Evolutionary conservation across 1,140 invertebrate species (phyloP), one percentile per base, ranked within the genome.

Genomic region (Drosophila bipectinata): DNA sequence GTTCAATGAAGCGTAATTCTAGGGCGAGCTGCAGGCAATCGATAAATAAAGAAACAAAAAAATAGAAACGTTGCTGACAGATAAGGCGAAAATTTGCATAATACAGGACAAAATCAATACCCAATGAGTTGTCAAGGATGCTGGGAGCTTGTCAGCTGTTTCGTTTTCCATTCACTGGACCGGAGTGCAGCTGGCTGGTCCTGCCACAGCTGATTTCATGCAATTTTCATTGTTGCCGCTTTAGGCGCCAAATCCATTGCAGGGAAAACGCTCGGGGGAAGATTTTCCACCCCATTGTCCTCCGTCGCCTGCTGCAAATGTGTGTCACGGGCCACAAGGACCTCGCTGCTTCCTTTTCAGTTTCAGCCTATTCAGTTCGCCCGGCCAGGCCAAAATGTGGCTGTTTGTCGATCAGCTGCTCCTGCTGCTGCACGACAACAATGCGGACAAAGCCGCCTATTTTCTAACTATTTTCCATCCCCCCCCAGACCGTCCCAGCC

Each of bases 291-390:
- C 59, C 75, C 48, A 69, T 80, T 80, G 60, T 78, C 58, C 56
- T 28, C 34, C 32, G 45, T 18, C 37, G 41, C 56, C 64, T 54
- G 54, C 54, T 58, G 61, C 71, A 72, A 76, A 85, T 88, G 59
- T 87, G 75, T 87, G 82, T 87, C 82, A 87, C 82, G 82, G 82
- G 82, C 78, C 75, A 78, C 24, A 24, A 47, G 45, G 26, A 48
- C 30, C 48, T 24, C 24, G 52, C 37, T 10, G 54, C 39, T 44
- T 60, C 39, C 60, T 55, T 66, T 56, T 59, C 15, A 26, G 28
- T 28, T 28, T 28, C 26, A 39, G 47, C 72, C 74, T 63, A 61
- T 77, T 63, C 82, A 82, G 69, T 41, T 54, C 28, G 58, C 21
- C 62, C 52, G 47, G 51, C 62, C 53, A 15, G 41, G 41, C 15